Base-by-base conservation (phyloP, 2,113 vertebrate species). In the Stegastes partitus region DNA sequence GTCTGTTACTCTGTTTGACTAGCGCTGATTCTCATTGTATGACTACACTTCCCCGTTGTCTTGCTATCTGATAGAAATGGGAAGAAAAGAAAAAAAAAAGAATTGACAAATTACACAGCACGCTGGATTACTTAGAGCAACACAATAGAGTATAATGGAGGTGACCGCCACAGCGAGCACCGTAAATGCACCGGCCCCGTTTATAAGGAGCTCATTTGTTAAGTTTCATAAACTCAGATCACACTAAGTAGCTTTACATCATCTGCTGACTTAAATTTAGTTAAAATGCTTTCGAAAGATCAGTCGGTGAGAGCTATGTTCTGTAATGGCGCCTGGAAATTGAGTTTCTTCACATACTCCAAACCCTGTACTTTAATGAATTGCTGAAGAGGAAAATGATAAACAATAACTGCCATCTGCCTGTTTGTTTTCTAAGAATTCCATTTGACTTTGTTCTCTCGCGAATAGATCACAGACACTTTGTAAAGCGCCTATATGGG, bases 161-260 rank as follows among this genome's bases (percentile, higher is more conserved):
- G n/a, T 37, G 5, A 23, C 2, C 7, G 23, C 15, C 10, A 44
- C 23, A 34, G 54, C n/a, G 16, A 6, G 39, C 10, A 42, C 26
- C 50, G 45, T 8, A 42, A 51, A 51, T 9, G 1, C 31, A 34
- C 31, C 31, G 10, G 31, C 3, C 12, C 12, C 39, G 15, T 3
- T 37, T 7, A 71, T 14, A 19, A 57, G 14, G 8, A 39, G 21
- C 28, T 57, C 57, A 34, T 31, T 25, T 71, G 19, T 55, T 26
- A 31, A 54, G 50, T 68, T 62, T 3, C n/a, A 47, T 47, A 25
- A 74, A 56, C 49, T 8, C 2, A 37, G 28, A 67, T 55, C 25
- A 54, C 47, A 16, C 34, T 1, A 6, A 55, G 68, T 65, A 31
- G 37, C 58, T 31, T 59, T 44, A 23, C 34, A 67, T 15, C 50